phyloP scores from a whole-genome alignment of 37 sponge, comb jelly and placozoan species.

The Mnemiopsis leidyi region DNA sequence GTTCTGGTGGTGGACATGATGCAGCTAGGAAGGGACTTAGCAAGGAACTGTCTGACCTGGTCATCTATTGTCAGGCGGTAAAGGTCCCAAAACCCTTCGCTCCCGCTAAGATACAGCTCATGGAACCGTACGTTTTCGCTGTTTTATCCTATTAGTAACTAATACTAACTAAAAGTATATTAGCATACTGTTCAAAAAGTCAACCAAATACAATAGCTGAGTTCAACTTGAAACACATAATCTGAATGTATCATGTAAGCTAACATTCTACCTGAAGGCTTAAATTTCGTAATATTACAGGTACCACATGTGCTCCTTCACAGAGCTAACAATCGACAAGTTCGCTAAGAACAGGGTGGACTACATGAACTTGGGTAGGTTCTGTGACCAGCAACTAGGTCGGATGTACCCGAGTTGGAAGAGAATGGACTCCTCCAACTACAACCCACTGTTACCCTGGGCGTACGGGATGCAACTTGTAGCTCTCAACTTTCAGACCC shows the following conservation, averaged over 20 bases:
- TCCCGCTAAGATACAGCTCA: background rate
- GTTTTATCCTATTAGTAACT: too few relatives aligned
- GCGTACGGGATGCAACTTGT: slow-evolving; percentile 49
- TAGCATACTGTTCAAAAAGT: too few relatives aligned
- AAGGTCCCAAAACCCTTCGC: slow-evolving; percentile 58
- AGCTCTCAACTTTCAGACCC: slow-evolving; percentile 61
- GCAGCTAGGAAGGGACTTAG: slow-evolving; percentile 73
- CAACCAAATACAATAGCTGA: too few relatives aligned
- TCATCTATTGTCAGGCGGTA: slow-evolving; percentile 78
- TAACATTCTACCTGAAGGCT: too few relatives aligned
- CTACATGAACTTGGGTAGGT: background rate
- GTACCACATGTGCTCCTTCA: slow-evolving; percentile 55
- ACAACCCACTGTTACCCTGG: slow-evolving; percentile 27
- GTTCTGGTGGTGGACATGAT: background rate
- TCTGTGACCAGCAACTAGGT: background rate
- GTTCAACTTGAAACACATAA: too few relatives aligned
- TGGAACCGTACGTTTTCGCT: slow-evolving; percentile 60
- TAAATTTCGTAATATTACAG: slow-evolving; percentile 11
- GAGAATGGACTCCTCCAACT: slow-evolving; percentile 64
- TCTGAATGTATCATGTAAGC: too few relatives aligned
- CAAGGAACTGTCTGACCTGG: slow-evolving; percentile 87
- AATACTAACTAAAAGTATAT: too few relatives aligned
- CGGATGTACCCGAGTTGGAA: slow-evolving; percentile 61
- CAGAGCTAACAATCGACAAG: slow-evolving; percentile 51
- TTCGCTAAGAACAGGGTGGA: slow-evolving; percentile 37